Evolutionary conservation across 1,140 invertebrate species (phyloP), one percentile per base, ranked within the genome.

Genomic region (Zaprionus gabonicus): DNA sequence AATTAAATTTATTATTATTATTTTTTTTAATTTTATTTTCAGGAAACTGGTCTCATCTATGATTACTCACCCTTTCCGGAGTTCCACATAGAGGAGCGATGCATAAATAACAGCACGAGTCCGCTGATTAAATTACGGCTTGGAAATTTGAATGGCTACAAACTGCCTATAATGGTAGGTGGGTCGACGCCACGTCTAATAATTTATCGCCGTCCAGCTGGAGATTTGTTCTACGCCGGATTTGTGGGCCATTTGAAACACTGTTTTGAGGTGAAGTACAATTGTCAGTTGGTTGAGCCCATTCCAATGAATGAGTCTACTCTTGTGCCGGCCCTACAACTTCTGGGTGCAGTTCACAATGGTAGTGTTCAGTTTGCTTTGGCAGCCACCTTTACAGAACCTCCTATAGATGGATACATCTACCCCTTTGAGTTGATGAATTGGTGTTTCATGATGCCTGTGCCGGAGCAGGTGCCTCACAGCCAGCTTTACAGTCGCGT

Each of bases 401-500:
- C 53, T 1, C 72, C 78, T 0, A 13, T 63, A 5, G 23, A n/a
- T 2, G 75, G 78, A 0, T 91, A 64, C 3, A 77, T 76, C 0
- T 92, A 92, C 38, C 85, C 91, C 3, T 78, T 84, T 6, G 90
- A 92, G 38, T 55, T 76, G 5, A 15, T 90, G 5, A 82, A 88
- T 55, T 91, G 85, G 82, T 91, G 91, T 34, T 23, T 91, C 6
- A 82, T 91, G 85, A 58, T 91, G 69, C 91, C 91, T 0, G 68
- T 91, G 3, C 77, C 90, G 13, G 51, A 55, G 1, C 56, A 78
- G 51, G 74, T 91, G 1, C 78, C 82, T 3, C 64, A 41, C 25
- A 81, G 72, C 23, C 60, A 83, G n/a, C 73, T 90, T 0, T 91
- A 90, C 38, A 27, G 51, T 6, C 57, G 71, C n/a, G 88, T 91